phyloP scores from a whole-genome alignment of 2,113 vertebrate genomes.

The Chaetura pelagica region DNA sequence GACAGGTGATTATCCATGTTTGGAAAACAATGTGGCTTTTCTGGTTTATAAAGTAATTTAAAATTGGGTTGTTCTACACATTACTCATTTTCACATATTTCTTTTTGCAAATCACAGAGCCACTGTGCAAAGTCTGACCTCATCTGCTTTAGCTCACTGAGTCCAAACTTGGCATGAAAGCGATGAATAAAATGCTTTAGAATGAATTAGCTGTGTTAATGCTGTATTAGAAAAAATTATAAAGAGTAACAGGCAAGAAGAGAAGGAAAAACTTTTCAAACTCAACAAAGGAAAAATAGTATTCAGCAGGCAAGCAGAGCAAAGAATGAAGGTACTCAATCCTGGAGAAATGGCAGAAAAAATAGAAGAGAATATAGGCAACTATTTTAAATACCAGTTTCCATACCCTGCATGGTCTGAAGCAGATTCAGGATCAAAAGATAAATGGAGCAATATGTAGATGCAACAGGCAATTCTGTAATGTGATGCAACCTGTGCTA shows the following conservation, averaged over 20 bases:
- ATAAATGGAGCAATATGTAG: background rate
- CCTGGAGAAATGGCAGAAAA: background rate
- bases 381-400: background rate
- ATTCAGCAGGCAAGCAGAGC: background rate
- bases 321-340: background rate
- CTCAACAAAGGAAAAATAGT: background rate
- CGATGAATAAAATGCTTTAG: background rate
- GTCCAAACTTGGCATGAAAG: background rate
- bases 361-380: background rate
- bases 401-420: background rate
- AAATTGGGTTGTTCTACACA: background rate
- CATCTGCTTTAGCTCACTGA: background rate
- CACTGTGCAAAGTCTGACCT: background rate
- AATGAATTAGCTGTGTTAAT: background rate
- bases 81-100: background rate
- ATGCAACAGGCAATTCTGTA: fast-evolving
- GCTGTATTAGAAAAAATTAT: background rate
- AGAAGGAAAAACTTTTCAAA: background rate
- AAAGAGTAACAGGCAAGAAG: background rate
- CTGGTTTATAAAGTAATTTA: background rate
- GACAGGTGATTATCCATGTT: background rate
- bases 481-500: background rate
- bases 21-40: background rate
- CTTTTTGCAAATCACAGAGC: background rate
- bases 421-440: background rate